Evolutionary conservation across 2,113 vertebrate genomes (phyloP).

Genomic region (Myxocyprinus asiaticus): DNA sequence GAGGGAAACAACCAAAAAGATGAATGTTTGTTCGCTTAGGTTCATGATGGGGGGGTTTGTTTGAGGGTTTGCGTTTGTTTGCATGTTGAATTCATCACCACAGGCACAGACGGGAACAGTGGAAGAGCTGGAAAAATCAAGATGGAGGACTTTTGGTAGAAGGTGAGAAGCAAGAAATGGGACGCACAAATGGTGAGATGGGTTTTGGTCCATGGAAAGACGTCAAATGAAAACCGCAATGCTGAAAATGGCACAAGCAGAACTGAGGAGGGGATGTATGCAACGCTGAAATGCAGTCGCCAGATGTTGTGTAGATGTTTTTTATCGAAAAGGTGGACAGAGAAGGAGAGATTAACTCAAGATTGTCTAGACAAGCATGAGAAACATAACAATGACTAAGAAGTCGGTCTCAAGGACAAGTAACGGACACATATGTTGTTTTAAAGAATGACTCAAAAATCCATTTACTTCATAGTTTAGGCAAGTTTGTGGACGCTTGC

Average conservation of each 20-base stretch:
- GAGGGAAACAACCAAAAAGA: conserved; percentile 72
- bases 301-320: conserved; percentile 39
- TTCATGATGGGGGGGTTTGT: too few relatives aligned
- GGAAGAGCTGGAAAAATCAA: conserved; percentile 56
- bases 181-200: conserved; percentile 33
- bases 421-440: neutral
- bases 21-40: conserved; percentile 66
- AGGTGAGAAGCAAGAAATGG: conserved; percentile 20
- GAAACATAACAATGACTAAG: conserved; percentile 34
- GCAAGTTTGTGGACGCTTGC: too few relatives aligned
- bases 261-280: conserved; percentile 26
- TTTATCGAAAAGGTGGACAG: conserved; percentile 45
- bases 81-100: conserved; percentile 61
- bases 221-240: conserved; percentile 18
- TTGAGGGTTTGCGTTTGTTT: conserved; percentile 10
- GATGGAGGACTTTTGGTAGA: conserved; percentile 56
- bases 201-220: conserved; percentile 53
- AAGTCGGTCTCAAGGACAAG: conserved; percentile 32
- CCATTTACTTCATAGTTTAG: too few relatives aligned
- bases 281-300: conserved; percentile 31
- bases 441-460: too few relatives aligned
- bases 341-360: conserved; percentile 45
- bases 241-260: neutral
- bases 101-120: conserved; percentile 61
- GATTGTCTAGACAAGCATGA: conserved; percentile 43